Evolutionary conservation across 2,797 vertebrate genomes (phyloP).

Genomic region (Sebastiscus tertius): DNA sequence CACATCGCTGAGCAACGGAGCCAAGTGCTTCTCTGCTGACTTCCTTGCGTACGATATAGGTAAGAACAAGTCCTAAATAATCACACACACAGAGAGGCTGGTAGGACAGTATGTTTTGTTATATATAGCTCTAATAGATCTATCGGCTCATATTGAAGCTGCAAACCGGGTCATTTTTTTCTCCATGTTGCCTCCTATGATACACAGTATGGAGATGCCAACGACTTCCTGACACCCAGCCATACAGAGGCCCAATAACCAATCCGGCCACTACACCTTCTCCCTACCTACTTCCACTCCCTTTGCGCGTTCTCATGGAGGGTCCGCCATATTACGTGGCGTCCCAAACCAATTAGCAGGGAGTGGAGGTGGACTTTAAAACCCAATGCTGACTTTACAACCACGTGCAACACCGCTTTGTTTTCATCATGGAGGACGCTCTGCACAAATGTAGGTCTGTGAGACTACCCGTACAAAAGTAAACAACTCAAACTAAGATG

Average conservation of each 20-base stretch:
- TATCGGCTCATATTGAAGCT: not conserved
- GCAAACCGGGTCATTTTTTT: too few species aligned
- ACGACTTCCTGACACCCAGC: not conserved
- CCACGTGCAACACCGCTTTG: not conserved
- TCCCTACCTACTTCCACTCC: not conserved
- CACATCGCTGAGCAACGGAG: constrained; percentile 95
- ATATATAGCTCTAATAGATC: not conserved
- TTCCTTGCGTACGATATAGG: constrained; percentile 93
- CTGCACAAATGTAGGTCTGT: too few species aligned
- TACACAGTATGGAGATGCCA: not conserved
- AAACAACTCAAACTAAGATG: too few species aligned
- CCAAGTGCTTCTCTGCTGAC: constrained; percentile 94
- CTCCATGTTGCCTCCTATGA: not conserved
- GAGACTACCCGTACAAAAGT: too few species aligned
- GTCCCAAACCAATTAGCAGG: not conserved
- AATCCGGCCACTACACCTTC: not conserved
- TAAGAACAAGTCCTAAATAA: constrained; percentile 66
- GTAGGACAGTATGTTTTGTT: not conserved
- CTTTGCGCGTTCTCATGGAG: not conserved
- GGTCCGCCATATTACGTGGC: not conserved
- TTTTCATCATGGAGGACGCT: too few species aligned
- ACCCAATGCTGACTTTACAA: not conserved
- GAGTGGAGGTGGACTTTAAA: not conserved
- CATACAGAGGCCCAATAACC: not conserved
- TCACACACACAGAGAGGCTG: not conserved